Conservation (phyloP, 1,140 invertebrate genomes). For the Cephus cinctus region DNA sequence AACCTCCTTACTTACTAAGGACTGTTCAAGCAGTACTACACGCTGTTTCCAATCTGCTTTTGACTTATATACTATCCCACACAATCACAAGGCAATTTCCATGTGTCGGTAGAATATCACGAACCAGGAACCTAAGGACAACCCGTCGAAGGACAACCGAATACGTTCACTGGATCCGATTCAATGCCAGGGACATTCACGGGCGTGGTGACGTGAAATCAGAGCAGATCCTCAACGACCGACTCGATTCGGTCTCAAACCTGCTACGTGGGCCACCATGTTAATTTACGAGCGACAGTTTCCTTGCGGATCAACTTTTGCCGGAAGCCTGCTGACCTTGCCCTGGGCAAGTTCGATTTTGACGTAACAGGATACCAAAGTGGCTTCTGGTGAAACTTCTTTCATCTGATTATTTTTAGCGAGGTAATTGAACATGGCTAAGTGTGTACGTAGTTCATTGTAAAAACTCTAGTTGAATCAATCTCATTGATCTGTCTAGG, state of each 20-base stretch:
- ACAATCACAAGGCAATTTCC: conserved; percentile 14
- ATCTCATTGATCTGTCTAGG: too few species aligned
- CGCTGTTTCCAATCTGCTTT: conserved; percentile 29
- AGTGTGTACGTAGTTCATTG: too few species aligned
- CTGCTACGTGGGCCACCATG: too few species aligned
- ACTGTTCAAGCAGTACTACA: conserved; percentile 33
- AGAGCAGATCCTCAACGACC: too few species aligned
- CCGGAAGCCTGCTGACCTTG: not conserved
- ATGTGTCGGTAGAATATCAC: not conserved
- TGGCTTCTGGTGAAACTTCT: not conserved
- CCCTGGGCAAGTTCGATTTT: not conserved
- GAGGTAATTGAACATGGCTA: too few species aligned
- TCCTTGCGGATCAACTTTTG: too few species aligned
- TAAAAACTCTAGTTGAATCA: too few species aligned
- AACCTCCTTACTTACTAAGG: conserved; percentile 34
- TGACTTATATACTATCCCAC: conserved; percentile 39
- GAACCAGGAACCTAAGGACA: conserved; percentile 33
- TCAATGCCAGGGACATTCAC: too few species aligned
- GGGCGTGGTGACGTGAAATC: not conserved
- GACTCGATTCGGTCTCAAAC: too few species aligned
- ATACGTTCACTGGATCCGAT: conserved; percentile 31
- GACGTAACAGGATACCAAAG: not conserved
- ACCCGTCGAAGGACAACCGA: conserved; percentile 30
- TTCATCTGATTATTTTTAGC: not conserved
- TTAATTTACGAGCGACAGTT: too few species aligned